Evolutionary conservation across 2,888 invertebrate genomes (phyloP).

Genomic region (Rotaria magnacalcarata): DNA sequence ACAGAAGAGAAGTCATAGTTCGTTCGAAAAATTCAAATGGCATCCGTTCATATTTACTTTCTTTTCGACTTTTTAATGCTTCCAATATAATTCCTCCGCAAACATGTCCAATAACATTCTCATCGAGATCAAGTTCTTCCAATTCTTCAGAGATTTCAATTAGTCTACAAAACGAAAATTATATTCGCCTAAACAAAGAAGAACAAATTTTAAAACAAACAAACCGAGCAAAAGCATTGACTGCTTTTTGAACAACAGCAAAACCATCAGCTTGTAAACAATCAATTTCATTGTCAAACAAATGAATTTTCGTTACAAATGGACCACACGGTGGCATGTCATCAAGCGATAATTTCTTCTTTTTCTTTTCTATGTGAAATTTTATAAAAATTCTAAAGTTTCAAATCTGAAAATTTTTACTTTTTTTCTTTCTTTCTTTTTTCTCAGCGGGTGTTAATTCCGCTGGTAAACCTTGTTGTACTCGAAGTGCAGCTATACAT

Average conservation of each 20-base stretch:
- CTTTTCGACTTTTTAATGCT: conserved; percentile 54
- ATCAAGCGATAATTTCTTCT: conserved; percentile 50
- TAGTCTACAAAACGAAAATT: conserved; percentile 50
- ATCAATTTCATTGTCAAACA: conserved; percentile 59
- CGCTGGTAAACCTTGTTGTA: conserved; percentile 37
- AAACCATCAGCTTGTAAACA: conserved; percentile 49
- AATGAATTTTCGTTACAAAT: conserved; percentile 56
- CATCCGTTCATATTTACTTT: conserved; percentile 49
- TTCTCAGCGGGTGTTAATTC: neutral
- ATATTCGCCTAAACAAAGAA: neutral
- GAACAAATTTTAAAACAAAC: neutral
- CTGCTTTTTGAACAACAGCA: neutral
- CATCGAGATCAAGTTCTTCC: conserved; percentile 56
- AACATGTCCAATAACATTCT: conserved; percentile 57
- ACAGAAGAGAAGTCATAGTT: neutral
- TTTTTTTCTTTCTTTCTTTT: conserved; percentile 42
- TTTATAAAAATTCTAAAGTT: neutral
- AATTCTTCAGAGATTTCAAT: conserved; percentile 53
- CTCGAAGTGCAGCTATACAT: neutral
- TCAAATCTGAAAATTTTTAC: neutral
- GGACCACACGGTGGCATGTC: conserved; percentile 57
- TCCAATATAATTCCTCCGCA: conserved; percentile 55
- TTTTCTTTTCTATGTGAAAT: conserved; percentile 47
- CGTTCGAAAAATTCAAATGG: too few species aligned
- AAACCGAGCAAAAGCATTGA: conserved; percentile 20